A percentile compares a stretch with the other conserved stretches of the same genome.
These are phyloP conservation scores for Serripes groenlandicus DNA, from an alignment of 2,888 invertebrate species.

Conservation along the genomic window DNA sequence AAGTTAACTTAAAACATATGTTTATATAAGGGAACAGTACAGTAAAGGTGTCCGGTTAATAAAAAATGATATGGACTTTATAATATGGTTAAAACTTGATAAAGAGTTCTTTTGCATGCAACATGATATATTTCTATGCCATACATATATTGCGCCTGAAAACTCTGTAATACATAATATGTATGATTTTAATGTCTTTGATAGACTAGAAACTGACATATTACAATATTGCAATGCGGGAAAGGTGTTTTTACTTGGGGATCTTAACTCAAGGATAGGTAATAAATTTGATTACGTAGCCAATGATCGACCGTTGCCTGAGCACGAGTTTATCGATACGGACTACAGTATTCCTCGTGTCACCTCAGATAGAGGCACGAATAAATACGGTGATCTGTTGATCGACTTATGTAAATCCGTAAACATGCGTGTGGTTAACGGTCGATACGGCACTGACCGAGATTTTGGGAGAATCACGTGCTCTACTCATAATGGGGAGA, in stretches of 20 bases:
- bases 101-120: neutral
- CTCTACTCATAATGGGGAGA: neutral
- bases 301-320: neutral
- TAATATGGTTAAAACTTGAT: constrained; percentile 13
- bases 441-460: neutral
- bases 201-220: constrained; percentile 21
- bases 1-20: too few species aligned
- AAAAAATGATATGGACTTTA: neutral
- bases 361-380: neutral
- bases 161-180: constrained; percentile 24
- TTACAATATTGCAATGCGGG: neutral
- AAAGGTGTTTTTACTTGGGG: constrained; percentile 40
- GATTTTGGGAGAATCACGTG: neutral
- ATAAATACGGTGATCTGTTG: constrained; percentile 17
- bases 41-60: neutral
- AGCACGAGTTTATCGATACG: too few species aligned
- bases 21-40: too few species aligned
- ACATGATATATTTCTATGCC: neutral
- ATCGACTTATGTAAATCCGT: constrained; percentile 23
- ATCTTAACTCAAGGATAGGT: constrained; percentile 29
- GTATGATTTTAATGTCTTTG: constrained; percentile 35
- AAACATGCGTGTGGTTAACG: constrained; percentile 8
- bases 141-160: constrained; percentile 2
- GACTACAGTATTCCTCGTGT: neutral
- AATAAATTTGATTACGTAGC: neutral